A percentile compares a stretch with the other conserved stretches of the same genome.
Conservation (phyloP, 2,113 vertebrate genomes). For the Oncorhynchus mykiss region DNA sequence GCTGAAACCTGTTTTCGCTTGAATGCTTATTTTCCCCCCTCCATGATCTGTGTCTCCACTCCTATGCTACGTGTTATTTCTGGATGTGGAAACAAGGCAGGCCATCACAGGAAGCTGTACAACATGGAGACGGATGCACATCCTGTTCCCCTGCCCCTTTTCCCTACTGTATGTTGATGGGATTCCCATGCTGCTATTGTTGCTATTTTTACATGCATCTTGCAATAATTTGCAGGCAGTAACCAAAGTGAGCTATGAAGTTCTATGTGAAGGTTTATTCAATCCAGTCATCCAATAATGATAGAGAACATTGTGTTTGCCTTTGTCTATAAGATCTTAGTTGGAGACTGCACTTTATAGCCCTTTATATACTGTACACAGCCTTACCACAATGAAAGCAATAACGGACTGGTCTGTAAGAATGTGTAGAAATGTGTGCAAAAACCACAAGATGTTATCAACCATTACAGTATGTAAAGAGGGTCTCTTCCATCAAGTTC, state of each 20-base stretch:
- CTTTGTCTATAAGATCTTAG: too few relatives aligned
- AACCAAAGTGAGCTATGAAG: neutral
- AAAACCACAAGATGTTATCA: too few relatives aligned
- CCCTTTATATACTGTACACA: too few relatives aligned
- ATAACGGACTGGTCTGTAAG: too few relatives aligned
- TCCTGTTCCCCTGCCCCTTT: neutral
- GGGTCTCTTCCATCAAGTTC: too few relatives aligned
- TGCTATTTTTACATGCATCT: neutral
- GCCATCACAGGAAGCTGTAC: neutral
- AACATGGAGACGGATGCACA: conserved; percentile 7
- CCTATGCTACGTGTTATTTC: neutral
- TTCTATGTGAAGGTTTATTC: too few relatives aligned
- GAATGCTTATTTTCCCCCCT: neutral
- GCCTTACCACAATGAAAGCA: too few relatives aligned
- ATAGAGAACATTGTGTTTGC: too few relatives aligned
- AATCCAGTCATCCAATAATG: too few relatives aligned
- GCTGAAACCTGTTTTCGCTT: neutral
- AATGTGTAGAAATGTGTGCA: too few relatives aligned
- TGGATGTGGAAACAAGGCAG: neutral
- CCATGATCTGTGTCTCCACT: neutral
- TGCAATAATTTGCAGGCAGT: neutral
- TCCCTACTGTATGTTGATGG: neutral
- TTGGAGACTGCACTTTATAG: too few relatives aligned
- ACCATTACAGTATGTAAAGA: too few relatives aligned
- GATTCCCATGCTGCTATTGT: neutral